Evolutionary conservation across 1,140 invertebrate species (phyloP).

Genomic region (Choristoneura fumiferana): DNA sequence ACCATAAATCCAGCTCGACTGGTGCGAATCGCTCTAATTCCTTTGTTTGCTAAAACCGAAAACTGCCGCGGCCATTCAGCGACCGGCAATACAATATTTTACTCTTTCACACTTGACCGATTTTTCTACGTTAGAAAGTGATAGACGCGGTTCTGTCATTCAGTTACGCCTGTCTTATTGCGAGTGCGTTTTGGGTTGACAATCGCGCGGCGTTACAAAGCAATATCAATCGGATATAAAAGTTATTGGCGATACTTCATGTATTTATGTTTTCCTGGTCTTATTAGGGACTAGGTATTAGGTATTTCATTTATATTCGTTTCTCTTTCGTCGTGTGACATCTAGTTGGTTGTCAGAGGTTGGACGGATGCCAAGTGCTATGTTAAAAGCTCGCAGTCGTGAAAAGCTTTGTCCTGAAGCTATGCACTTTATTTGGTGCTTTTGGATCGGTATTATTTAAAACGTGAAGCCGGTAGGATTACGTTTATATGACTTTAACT

Average conservation of each 20-base stretch:
- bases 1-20: slow-evolving; percentile 50
- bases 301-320: slow-evolving; percentile 26
- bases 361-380: slow-evolving; percentile 60
- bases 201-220: slow-evolving; percentile 34
- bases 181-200: slow-evolving; percentile 33
- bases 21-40: slow-evolving; percentile 55
- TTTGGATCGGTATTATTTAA: slow-evolving; percentile 18
- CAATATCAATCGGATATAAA: slow-evolving; percentile 34
- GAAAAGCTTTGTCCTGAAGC: slow-evolving; percentile 56
- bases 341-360: slow-evolving; percentile 44
- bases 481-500: slow-evolving; percentile 16
- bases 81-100: slow-evolving; percentile 49
- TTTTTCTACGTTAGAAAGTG: slow-evolving; percentile 49
- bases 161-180: slow-evolving; percentile 35
- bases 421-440: slow-evolving; percentile 35
- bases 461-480: slow-evolving; percentile 13
- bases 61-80: slow-evolving; percentile 41
- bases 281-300: slow-evolving; percentile 34
- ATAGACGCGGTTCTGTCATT: slow-evolving; percentile 41
- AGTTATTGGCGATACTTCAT: slow-evolving; percentile 23
- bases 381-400: slow-evolving; percentile 60
- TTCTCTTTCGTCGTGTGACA: slow-evolving; percentile 33
- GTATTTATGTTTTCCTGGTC: slow-evolving; percentile 26
- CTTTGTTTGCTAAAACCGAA: slow-evolving; percentile 66
- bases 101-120: slow-evolving; percentile 59